Conservation (phyloP, 2,113 vertebrate species). For the Acrocephalus arundinaceus region DNA sequence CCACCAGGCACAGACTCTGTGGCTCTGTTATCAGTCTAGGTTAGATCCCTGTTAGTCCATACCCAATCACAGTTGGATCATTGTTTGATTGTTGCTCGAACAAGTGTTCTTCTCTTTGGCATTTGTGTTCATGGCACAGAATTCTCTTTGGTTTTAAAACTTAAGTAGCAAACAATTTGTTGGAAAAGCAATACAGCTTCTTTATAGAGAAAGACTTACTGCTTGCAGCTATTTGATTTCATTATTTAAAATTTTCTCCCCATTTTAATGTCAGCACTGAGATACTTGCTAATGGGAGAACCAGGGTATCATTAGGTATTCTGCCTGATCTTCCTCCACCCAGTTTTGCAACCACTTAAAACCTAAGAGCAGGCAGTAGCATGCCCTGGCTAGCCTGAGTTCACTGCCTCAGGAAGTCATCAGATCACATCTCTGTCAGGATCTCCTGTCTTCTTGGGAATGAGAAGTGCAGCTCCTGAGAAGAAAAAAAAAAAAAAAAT, state of each 20-base stretch:
- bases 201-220: not conserved
- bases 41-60: not conserved
- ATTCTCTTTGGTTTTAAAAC: not conserved
- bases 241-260: not conserved
- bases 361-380: not conserved
- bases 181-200: not conserved
- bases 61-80: not conserved
- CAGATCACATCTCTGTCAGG: slow-evolving; percentile 1
- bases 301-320: not conserved
- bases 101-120: not conserved
- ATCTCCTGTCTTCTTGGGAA: not conserved
- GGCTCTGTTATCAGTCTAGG: not conserved
- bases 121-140: not conserved
- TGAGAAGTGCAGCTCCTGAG: not conserved
- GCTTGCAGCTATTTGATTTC: not conserved
- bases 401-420: not conserved
- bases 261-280: not conserved
- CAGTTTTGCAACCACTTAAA: slow-evolving; percentile 12
- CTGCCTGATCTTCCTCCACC: slow-evolving; percentile 18
- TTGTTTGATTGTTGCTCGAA: not conserved
- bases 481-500: not conserved
- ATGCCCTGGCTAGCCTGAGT: slow-evolving; percentile 11
- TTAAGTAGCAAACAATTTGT: not conserved
- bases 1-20: not conserved
- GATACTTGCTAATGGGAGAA: not conserved